A percentile compares a stretch with the other conserved stretches of the same genome.
phyloP scores from a whole-genome alignment of 2,797 vertebrate genomes.

The Poeciliopsis paucimaculata region DNA sequence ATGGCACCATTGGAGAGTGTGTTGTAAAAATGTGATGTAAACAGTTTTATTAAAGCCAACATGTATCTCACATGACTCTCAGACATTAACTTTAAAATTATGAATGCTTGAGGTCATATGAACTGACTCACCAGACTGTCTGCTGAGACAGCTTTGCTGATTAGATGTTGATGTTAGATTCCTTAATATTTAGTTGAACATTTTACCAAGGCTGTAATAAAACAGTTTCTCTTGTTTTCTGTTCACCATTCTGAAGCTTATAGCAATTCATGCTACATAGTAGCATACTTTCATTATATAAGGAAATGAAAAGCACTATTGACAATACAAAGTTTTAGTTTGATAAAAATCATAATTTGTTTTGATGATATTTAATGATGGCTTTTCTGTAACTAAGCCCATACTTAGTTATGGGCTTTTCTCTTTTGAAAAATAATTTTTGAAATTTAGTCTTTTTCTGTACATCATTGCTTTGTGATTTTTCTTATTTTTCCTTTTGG shows the following conservation, averaged over 20 bases:
- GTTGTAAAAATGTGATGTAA: slow-evolving; percentile 1
- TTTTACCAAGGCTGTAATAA: neutral
- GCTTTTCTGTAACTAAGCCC: neutral
- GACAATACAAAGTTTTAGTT: neutral
- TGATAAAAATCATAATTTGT: neutral
- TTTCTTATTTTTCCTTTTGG: too few species aligned
- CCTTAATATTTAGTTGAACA: neutral
- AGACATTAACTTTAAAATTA: slow-evolving; percentile 25
- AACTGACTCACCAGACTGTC: slow-evolving; percentile 19
- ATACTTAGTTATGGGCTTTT: too few species aligned
- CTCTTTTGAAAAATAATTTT: too few species aligned
- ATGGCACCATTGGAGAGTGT: neutral
- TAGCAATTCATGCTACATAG: too few species aligned
- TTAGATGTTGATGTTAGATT: neutral
- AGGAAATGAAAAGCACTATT: too few species aligned
- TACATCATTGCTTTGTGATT: too few species aligned
- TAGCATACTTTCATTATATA: too few species aligned
- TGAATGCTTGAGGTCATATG: neutral
- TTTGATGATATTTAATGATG: neutral
- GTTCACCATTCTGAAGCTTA: too few species aligned
- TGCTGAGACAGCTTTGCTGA: neutral
- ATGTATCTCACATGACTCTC: neutral
- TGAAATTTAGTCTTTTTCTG: too few species aligned
- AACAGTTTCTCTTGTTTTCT: neutral
- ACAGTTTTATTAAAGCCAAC: neutral